These are phyloP conservation scores for Eupleurogrammus muticus DNA, from an alignment of 2,797 vertebrate genomes.

Conservation along the genomic window DNA sequence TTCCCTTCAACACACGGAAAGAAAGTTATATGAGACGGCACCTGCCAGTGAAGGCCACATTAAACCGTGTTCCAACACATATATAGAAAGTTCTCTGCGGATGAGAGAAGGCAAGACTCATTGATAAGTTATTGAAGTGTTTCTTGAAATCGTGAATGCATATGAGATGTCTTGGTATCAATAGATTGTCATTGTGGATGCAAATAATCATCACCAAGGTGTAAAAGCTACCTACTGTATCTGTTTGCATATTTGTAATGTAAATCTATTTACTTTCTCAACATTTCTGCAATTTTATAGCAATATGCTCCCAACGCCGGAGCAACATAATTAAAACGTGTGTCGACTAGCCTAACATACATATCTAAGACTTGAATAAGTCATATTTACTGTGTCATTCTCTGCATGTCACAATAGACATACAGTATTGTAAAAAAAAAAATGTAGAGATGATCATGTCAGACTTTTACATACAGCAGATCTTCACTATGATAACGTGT, in stretches of 20 bases:
- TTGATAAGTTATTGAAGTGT: conserved; percentile 74
- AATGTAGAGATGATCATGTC: conserved; percentile 78
- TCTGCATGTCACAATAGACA: conserved; percentile 84
- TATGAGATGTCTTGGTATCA: conserved; percentile 80
- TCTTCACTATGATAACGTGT: conserved; percentile 71
- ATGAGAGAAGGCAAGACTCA: conserved; percentile 57
- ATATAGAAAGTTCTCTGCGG: conserved; percentile 58
- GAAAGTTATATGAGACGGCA: conserved; percentile 9
- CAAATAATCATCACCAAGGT: conserved; percentile 79
- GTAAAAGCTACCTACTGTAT: conserved; percentile 82
- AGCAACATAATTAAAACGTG: conserved; percentile 79
- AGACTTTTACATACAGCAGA: conserved; percentile 74
- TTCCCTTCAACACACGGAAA: conserved; percentile 32
- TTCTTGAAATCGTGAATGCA: conserved; percentile 79
- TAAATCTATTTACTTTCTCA: conserved; percentile 82
- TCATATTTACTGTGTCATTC: conserved; percentile 85
- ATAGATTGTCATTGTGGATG: conserved; percentile 81
- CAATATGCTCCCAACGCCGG: conserved; percentile 79
- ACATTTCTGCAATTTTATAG: conserved; percentile 84
- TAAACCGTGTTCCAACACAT: conserved; percentile 48
- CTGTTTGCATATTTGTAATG: conserved; percentile 83
- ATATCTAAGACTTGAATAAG: conserved; percentile 85
- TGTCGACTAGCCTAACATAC: conserved; percentile 83
- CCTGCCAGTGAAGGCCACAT: conserved; percentile 19
- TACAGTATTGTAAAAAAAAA: conserved; percentile 77